Evolutionary conservation across 2,113 vertebrate genomes (phyloP).

Genomic region (Sylvilagus bachmani): DNA sequence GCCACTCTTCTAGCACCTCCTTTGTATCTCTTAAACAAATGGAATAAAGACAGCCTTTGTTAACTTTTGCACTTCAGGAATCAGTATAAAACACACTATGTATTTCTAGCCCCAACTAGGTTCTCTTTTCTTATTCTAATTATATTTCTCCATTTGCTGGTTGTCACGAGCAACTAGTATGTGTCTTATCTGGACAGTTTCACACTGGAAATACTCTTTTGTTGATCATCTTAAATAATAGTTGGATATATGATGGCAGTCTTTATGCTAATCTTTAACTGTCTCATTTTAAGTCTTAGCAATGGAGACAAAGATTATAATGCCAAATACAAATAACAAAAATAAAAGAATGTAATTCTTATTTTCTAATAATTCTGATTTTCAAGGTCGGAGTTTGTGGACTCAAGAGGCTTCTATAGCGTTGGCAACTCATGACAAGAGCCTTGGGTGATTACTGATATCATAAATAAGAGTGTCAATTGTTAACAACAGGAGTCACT

Average conservation of each 20-base stretch:
- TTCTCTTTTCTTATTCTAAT: constrained; percentile 44
- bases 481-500: too few relatives aligned
- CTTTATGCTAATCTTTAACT: not conserved
- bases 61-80: not conserved
- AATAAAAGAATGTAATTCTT: constrained; percentile 28
- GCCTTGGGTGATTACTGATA: too few relatives aligned
- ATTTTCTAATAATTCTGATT: constrained; percentile 59
- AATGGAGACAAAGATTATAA: constrained; percentile 17
- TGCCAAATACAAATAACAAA: constrained; percentile 44
- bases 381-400: not conserved
- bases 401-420: too few relatives aligned
- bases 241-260: not conserved
- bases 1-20: not conserved
- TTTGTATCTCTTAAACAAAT: not conserved
- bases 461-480: too few relatives aligned
- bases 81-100: not conserved
- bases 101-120: not conserved
- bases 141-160: constrained; percentile 19
- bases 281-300: constrained; percentile 11
- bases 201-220: constrained; percentile 27
- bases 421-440: too few relatives aligned
- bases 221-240: constrained; percentile 45
- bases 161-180: not conserved
- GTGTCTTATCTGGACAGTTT: constrained; percentile 45
- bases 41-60: not conserved